These are phyloP conservation scores for Thymelicus sylvestris DNA, from an alignment of 2,888 invertebrate species.

Conservation along the genomic window DNA sequence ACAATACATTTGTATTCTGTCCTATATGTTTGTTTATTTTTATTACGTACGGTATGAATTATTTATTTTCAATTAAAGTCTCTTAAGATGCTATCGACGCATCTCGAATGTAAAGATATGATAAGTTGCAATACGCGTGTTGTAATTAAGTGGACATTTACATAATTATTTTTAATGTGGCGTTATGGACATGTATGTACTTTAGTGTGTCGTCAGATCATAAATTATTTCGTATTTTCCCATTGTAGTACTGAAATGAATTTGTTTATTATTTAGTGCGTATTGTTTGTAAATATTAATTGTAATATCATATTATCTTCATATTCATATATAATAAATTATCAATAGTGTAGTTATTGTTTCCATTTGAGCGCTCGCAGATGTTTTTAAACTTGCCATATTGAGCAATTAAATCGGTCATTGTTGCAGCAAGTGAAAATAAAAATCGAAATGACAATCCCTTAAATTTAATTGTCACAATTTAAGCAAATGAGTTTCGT, in stretches of 20 bases:
- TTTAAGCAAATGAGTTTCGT: too few species aligned
- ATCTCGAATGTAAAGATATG: constrained; percentile 18
- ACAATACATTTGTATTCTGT: constrained; percentile 25
- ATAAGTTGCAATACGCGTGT: constrained; percentile 22
- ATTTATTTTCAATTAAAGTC: constrained; percentile 32
- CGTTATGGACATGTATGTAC: constrained; percentile 10
- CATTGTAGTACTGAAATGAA: constrained; percentile 1
- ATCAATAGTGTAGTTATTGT: not conserved
- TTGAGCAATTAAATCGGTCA: too few species aligned
- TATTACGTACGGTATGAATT: constrained; percentile 23
- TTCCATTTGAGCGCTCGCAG: not conserved
- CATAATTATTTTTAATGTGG: constrained; percentile 14
- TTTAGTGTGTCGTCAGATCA: constrained; percentile 11
- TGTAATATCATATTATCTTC: too few species aligned
- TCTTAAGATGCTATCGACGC: constrained; percentile 18
- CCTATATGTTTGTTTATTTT: constrained; percentile 27
- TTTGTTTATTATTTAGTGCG: not conserved
- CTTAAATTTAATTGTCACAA: too few species aligned
- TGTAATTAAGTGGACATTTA: constrained; percentile 29
- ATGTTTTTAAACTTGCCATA: not conserved
- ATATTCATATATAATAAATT: too few species aligned
- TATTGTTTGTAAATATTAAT: constrained; percentile 6
- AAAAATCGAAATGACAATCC: too few species aligned
- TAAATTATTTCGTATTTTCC: constrained; percentile 12
- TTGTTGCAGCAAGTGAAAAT: too few species aligned